Base-by-base conservation (phyloP, 2,113 vertebrate species). In the Galbula dea region DNA sequence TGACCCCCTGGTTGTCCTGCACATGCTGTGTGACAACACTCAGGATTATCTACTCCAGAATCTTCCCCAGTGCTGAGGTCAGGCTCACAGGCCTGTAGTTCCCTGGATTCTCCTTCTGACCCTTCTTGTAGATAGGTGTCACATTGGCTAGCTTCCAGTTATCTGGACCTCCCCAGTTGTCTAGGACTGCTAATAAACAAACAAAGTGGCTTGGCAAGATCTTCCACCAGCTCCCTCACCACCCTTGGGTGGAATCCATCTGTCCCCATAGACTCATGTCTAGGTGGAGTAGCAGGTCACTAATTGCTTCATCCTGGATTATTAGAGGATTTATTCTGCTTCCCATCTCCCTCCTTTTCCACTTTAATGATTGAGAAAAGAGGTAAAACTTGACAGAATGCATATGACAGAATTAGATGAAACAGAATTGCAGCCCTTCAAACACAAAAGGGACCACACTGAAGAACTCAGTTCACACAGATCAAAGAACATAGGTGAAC, bases 371-470 rank as follows among this genome's bases (percentile, higher is more conserved):
- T 1, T 20, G 14, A 82, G 12, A 36, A 30, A 36, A 59, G n/a
- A 54, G 8, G 18, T 43, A 79, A 8, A 77, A 17, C 4, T 39
- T 67, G 65, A 43, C 49, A 43, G 36, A 21, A 19, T 5, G 12
- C 15, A 81, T 30, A 29, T 3, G 8, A 22, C 41, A 90, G 30
- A 83, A 88, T 26, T 0, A 83, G 49, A 22, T 1, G 3, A 69
- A 86, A 75, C 27, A 45, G 37, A 59, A 66, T 0, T 7, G 0
- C 12, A 82, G 30, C 29, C 27, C 32, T 57, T 52, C 34, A 32
- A 48, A 29, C 10, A 43, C 0, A 0, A 66, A 76, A 17, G 6
- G 3, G 8, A 10, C 9, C 24, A 88, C 32, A 30, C 3, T 7
- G 7, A 73, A 92, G 37, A 88, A 61, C 20, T 61, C 37, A 3